Evolutionary conservation across 2,797 vertebrate genomes (phyloP).

Genomic region (Aeoliscus strigatus): DNA sequence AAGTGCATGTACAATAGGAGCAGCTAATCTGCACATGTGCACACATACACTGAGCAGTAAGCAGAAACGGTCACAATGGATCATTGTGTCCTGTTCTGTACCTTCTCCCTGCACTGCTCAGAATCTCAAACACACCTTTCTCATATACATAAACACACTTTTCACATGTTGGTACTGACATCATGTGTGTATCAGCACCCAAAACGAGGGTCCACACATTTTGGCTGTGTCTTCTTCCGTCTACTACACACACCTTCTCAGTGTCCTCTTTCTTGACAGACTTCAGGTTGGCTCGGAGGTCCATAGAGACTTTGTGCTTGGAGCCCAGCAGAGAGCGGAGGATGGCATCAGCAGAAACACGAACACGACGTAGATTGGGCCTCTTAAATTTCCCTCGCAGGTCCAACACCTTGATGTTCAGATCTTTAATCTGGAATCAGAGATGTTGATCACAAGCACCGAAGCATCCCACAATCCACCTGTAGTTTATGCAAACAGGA

Average conservation of each 20-base stretch:
- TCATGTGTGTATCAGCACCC: slow-evolving; percentile 16
- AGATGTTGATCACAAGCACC: not conserved
- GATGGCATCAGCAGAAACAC: slow-evolving; percentile 91
- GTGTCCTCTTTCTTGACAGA: slow-evolving; percentile 96
- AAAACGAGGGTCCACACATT: not conserved
- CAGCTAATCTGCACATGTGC: slow-evolving; percentile 8
- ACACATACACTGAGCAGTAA: slow-evolving; percentile 23
- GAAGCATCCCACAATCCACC: too few relatives aligned
- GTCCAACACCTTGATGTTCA: slow-evolving; percentile 90
- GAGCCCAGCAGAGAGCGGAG: slow-evolving; percentile 90
- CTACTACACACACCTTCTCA: slow-evolving; percentile 79
- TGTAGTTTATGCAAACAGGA: not conserved
- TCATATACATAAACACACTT: slow-evolving; percentile 27
- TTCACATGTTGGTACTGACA: slow-evolving; percentile 14
- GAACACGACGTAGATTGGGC: slow-evolving; percentile 82
- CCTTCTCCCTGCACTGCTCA: slow-evolving; percentile 12
- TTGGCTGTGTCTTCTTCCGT: not conserved
- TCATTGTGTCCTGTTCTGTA: slow-evolving; percentile 49
- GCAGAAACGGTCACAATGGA: slow-evolving; percentile 31
- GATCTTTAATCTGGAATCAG: slow-evolving; percentile 83
- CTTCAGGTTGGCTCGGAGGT: slow-evolving; percentile 90
- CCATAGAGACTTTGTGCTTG: slow-evolving; percentile 96
- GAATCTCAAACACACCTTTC: slow-evolving; percentile 41
- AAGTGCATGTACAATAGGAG: slow-evolving; percentile 10
- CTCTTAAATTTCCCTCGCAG: slow-evolving; percentile 92